Percentiles rank a stretch among this genome's conserved stretches.
phyloP scores from a whole-genome alignment of 2,888 invertebrate species.

The Aricia artaxerxes region DNA sequence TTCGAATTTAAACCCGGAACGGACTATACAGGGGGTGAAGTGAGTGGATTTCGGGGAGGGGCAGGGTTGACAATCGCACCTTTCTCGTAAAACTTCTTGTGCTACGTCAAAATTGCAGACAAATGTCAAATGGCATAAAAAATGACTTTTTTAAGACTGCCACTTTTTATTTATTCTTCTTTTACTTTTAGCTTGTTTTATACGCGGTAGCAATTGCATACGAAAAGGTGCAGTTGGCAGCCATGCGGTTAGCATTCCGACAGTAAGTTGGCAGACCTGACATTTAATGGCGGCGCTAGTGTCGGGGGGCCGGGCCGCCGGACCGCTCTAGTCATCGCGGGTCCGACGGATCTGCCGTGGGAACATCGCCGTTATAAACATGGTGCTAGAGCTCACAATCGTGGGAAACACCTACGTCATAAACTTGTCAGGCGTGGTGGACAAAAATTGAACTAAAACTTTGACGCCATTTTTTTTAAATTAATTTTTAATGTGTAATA shows the following conservation, averaged over 20 bases:
- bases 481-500: neutral
- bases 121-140: neutral
- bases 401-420: slow-evolving; percentile 36
- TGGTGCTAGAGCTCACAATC: slow-evolving; percentile 33
- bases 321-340: slow-evolving; percentile 80
- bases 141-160: neutral
- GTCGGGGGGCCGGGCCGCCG: slow-evolving; percentile 68
- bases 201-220: neutral
- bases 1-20: neutral
- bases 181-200: neutral
- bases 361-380: slow-evolving; percentile 42
- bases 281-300: slow-evolving; percentile 63
- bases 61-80: neutral
- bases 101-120: neutral
- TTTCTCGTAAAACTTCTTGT: neutral
- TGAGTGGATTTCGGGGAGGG: neutral
- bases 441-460: neutral
- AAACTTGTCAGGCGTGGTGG: neutral
- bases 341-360: slow-evolving; percentile 66
- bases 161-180: neutral
- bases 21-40: neutral
- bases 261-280: slow-evolving; percentile 66
- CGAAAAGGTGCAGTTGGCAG: slow-evolving; percentile 4
- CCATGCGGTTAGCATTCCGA: slow-evolving; percentile 32
- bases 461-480: neutral